A percentile compares a stretch with the other conserved stretches of the same genome.
phyloP scores from a whole-genome alignment of 2,797 vertebrate species.

The Valencia hispanica region DNA sequence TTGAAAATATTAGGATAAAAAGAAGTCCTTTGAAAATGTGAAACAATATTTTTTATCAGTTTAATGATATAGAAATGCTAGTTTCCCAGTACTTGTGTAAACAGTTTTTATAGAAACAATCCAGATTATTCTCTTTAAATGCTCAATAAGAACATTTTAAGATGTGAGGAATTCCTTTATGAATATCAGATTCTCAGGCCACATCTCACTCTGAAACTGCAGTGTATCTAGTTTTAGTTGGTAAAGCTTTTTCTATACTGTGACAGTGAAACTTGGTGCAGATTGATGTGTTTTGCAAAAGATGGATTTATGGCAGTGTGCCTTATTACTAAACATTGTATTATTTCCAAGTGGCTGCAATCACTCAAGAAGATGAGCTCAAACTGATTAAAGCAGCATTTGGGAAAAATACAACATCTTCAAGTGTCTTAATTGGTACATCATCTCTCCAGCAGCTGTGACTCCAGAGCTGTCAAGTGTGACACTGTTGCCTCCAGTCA shows the following conservation, averaged over 20 bases:
- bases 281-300: background rate
- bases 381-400: conserved; percentile 17
- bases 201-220: background rate
- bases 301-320: conserved; percentile 3
- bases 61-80: background rate
- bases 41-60: background rate
- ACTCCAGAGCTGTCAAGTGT: conserved; percentile 18
- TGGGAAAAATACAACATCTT: conserved; percentile 13
- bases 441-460: conserved; percentile 19
- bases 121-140: background rate
- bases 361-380: conserved; percentile 22
- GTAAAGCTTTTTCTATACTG: background rate
- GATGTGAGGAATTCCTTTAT: background rate
- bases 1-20: background rate
- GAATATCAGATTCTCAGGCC: background rate
- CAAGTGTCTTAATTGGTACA: conserved; percentile 17
- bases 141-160: background rate
- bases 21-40: background rate
- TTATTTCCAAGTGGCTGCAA: conserved; percentile 22
- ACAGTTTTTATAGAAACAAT: background rate
- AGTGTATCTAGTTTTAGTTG: background rate
- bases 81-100: background rate
- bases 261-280: background rate
- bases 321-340: conserved; percentile 20
- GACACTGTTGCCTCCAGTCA: conserved; percentile 13